These are phyloP conservation scores for Esox masquinongy DNA, from an alignment of 2,797 vertebrate species.

Conservation along the genomic window DNA sequence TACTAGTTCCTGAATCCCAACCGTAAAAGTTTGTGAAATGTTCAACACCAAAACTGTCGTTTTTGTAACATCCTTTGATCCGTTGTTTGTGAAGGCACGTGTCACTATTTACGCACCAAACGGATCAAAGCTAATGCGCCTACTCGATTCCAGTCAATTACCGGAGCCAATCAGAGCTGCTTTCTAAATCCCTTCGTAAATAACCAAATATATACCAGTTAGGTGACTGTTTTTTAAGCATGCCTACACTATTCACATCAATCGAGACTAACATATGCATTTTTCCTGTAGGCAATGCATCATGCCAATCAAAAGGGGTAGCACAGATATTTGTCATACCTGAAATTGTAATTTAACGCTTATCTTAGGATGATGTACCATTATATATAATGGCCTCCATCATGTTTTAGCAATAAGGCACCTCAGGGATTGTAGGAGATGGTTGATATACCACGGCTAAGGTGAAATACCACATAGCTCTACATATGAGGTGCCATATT, in stretches of 20 bases:
- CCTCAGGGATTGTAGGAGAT: too few relatives aligned
- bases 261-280: not conserved
- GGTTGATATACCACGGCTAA: too few relatives aligned
- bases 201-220: not conserved
- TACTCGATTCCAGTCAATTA: not conserved
- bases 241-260: not conserved
- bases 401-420: too few relatives aligned
- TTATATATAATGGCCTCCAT: too few relatives aligned
- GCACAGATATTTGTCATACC: too few relatives aligned
- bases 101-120: not conserved
- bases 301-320: not conserved
- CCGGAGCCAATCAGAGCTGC: constrained; percentile 1
- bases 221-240: not conserved
- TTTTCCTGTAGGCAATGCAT: not conserved
- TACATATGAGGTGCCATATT: too few relatives aligned
- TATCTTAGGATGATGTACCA: too few relatives aligned
- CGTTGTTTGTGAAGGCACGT: not conserved
- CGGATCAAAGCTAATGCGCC: not conserved
- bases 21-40: not conserved
- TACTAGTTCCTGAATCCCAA: not conserved
- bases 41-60: not conserved
- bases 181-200: not conserved
- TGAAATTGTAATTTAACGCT: too few relatives aligned
- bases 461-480: too few relatives aligned
- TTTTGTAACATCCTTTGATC: constrained; percentile 9